Conservation (phyloP, 2,113 vertebrate species). For the Gymnocephalus cernua region DNA sequence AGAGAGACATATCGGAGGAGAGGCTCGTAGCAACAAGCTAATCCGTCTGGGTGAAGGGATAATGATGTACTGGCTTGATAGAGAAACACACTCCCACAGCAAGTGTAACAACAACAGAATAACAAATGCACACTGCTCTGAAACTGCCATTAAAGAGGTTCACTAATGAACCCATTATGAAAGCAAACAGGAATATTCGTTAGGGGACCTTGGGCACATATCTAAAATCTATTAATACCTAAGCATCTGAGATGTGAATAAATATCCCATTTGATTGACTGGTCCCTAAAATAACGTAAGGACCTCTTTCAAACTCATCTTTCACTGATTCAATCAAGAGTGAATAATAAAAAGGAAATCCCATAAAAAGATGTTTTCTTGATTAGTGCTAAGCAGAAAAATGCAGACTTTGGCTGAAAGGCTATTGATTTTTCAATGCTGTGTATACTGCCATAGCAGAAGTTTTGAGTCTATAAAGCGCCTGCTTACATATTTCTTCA, state of each 20-base stretch:
- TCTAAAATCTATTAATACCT: conserved; percentile 36
- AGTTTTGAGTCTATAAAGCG: conserved; percentile 33
- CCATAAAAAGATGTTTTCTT: conserved; percentile 47
- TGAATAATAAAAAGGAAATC: conserved; percentile 21
- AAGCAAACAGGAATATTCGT: conserved; percentile 50
- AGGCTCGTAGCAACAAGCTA: conserved; percentile 59
- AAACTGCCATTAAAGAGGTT: conserved; percentile 51
- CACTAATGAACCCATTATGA: conserved; percentile 63
- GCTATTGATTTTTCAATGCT: conserved; percentile 61
- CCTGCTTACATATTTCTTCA: conserved; percentile 16
- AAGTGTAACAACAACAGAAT: conserved; percentile 63
- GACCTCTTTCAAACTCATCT: conserved; percentile 8
- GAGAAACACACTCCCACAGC: conserved; percentile 64
- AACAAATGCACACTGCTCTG: conserved; percentile 53
- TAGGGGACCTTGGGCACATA: conserved; percentile 14
- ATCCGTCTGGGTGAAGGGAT: conserved; percentile 74
- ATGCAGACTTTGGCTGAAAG: conserved; percentile 54
- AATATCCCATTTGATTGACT: conserved; percentile 31
- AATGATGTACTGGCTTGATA: conserved; percentile 70
- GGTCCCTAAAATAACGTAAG: conserved; percentile 17
- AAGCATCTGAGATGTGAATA: conserved; percentile 18
- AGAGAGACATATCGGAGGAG: conserved; percentile 53
- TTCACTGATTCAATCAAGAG: conserved; percentile 32
- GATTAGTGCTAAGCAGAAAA: conserved; percentile 32
- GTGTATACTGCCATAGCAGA: conserved; percentile 14